Evolutionary conservation across 2,797 vertebrate species (phyloP), one percentile per base, ranked within the genome.

Genomic region (Apogon talboti): DNA sequence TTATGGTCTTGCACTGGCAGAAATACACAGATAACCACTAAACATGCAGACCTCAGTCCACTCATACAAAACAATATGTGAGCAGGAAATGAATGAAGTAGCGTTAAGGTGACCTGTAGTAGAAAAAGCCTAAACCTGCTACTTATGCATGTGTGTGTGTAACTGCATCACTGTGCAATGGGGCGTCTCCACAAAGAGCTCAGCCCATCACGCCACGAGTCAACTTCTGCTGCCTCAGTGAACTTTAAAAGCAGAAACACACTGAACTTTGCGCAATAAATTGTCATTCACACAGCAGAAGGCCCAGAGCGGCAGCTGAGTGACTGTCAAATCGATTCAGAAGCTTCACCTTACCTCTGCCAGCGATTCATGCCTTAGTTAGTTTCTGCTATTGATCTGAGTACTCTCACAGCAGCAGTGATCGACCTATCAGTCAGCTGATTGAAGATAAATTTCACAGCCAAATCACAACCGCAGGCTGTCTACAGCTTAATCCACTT

Each of bases 341-440:
- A 66, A 43, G 76, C 79, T 74, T 70, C 74, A 74, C 56, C 61
- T 71, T 68, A 57, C 60, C 65, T 70, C 73, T 60, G 57, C 71
- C 50, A 45, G 63, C 45, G 13, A 72, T 71, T 71, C 46, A 21
- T 21, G 53, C 62, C 64, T 70, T 43, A 53, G 49, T 60, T 54
- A 24, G 51, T 66, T 74, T 78, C 74, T 79, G 55, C 16, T 66
- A 85, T 86, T 79, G 84, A 85, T 84, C 70, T 42, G 56, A 3
- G 21, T 64, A 58, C 58, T 58, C 56, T 19, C 50, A 5, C 55
- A 11, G 80, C 13, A 3, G 46, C 50, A 7, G 48, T 38, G 55
- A 80, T 77, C 53, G 71, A 77, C 61, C 60, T 9, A 78, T 84
- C 80, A 69, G 55, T 43, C 43, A 11, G 46, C 64, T 65, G 74